These are phyloP conservation scores for Drosophila dunni DNA, from an alignment of 1,140 invertebrate genomes.

Conservation along the genomic window DNA sequence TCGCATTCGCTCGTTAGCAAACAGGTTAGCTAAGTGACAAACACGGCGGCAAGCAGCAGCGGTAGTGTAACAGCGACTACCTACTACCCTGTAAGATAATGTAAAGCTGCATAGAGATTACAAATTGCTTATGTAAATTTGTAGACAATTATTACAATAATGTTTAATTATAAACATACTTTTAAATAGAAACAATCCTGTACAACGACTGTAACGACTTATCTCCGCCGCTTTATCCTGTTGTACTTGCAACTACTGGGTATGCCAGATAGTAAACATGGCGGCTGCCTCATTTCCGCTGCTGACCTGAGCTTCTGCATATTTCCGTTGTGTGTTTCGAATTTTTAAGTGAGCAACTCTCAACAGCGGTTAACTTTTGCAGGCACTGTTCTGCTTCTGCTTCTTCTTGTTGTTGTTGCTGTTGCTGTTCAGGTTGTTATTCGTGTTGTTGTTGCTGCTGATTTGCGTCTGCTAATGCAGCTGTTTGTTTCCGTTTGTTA, in stretches of 20 bases:
- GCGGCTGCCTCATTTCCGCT: constrained; percentile 69
- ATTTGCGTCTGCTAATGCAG: constrained; percentile 79
- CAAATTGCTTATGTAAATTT: neutral
- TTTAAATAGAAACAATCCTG: no score
- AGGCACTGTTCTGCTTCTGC: constrained; percentile 28
- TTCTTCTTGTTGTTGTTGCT: constrained; percentile 37
- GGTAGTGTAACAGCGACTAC: neutral
- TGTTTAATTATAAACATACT: no score
- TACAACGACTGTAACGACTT: no score
- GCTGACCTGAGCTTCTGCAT: constrained; percentile 70
- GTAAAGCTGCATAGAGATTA: neutral
- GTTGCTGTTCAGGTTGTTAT: constrained; percentile 26
- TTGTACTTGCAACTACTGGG: constrained; percentile 24
- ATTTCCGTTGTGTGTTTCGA: constrained; percentile 79
- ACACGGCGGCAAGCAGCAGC: neutral
- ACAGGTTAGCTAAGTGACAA: constrained; percentile 2
- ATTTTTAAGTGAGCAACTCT: constrained; percentile 75
- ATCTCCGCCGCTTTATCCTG: neutral
- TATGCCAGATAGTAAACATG: constrained; percentile 51
- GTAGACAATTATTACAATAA: no score
- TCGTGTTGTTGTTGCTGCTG: constrained; percentile 60
- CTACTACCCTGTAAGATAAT: constrained; percentile 15
- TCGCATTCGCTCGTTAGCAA: constrained; percentile 61
- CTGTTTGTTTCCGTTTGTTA: constrained; percentile 82
- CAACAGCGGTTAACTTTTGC: constrained; percentile 67